Base-by-base conservation (phyloP, 1,140 invertebrate genomes). In the Rhynchophorus ferrugineus region DNA sequence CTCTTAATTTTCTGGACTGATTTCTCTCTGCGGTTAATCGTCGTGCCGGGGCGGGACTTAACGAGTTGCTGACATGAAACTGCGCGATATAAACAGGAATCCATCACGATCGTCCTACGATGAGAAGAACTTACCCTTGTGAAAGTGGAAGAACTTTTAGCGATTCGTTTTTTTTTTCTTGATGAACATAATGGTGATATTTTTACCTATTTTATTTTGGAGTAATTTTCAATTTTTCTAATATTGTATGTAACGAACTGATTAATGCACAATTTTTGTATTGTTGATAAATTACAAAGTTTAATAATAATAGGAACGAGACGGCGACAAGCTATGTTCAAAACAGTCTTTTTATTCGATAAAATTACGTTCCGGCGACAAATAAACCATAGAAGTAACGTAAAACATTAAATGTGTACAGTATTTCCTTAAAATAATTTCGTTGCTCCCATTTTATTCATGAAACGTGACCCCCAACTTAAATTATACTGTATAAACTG, bases 231-330 rank as follows among this genome's bases (percentile, higher is more conserved):
- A 51, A 55, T 57, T 64, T 64, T 64, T 64, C 56, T 64, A 61
- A 61, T 57, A 46, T 61, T 59, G 54, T 60, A 61, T 54, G 60
- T 54, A 58, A 56, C 63, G 33, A 50, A 36, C 33, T 43, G 24
- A 29, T 29, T 50, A 45, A 44, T 41, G 44, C 51, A 35, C 44
- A 45, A 46, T 42, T 54, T 52, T 64, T 60, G 56, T 53, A 61
- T 60, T 58, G 59, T 66, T 66, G 61, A 60, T 66, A 63, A 53
- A 61, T 61, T 63, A 49, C 58, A 66, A 64, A 66, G 62, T 66
- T 66, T 66, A 66, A 66, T 49, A 19, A 41, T 54, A 52, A 54
- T 57, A 57, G 53, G 55, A 54, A 57, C 60, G 51, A 44, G 44
- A 58, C 47, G 21, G 54, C 46, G 53, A 44, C 59, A 60, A 58